Evolutionary conservation across 53 echinoderm and acorn worm genomes (phyloP).

Genomic region (Apostichopus leukothele): DNA sequence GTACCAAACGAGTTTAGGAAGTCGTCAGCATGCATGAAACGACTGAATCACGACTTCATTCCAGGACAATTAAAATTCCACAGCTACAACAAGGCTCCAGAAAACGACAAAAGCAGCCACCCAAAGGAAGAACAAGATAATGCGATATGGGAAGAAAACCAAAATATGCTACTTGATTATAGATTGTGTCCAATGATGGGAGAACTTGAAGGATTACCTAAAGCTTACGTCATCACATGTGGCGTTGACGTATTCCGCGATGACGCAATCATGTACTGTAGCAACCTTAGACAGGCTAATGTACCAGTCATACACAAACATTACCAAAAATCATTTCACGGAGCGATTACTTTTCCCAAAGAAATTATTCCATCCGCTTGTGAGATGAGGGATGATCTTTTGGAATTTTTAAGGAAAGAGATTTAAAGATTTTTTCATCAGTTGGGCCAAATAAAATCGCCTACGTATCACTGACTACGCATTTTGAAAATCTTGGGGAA

Average conservation of each 20-base stretch:
- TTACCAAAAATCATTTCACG: constrained; percentile 18
- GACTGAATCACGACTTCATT: constrained; percentile 48
- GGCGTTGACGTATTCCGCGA: constrained; percentile 31
- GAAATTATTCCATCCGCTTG: constrained; percentile 4
- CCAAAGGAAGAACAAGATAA: neutral
- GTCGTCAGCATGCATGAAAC: constrained; percentile 21
- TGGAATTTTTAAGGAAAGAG: constrained; percentile 12
- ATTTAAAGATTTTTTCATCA: neutral
- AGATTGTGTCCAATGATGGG: constrained; percentile 57
- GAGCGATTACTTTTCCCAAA: constrained; percentile 14
- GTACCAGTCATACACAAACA: constrained; percentile 24
- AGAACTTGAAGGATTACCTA: constrained; percentile 36
- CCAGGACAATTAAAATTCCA: constrained; percentile 56
- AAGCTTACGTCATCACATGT: constrained; percentile 27
- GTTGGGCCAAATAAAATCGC: too few relatives aligned
- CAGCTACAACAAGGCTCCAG: neutral
- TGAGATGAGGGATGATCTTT: constrained; percentile 26
- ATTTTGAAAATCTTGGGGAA: too few relatives aligned
- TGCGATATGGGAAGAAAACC: constrained; percentile 40
- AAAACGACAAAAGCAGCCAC: neutral
- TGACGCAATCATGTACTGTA: constrained; percentile 23
- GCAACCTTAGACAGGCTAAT: constrained; percentile 1
- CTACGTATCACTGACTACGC: too few relatives aligned
- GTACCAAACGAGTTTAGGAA: constrained; percentile 51
- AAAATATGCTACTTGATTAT: constrained; percentile 56